phyloP scores from a whole-genome alignment of 2,888 invertebrate species.

The Dexiosoma caninum region DNA sequence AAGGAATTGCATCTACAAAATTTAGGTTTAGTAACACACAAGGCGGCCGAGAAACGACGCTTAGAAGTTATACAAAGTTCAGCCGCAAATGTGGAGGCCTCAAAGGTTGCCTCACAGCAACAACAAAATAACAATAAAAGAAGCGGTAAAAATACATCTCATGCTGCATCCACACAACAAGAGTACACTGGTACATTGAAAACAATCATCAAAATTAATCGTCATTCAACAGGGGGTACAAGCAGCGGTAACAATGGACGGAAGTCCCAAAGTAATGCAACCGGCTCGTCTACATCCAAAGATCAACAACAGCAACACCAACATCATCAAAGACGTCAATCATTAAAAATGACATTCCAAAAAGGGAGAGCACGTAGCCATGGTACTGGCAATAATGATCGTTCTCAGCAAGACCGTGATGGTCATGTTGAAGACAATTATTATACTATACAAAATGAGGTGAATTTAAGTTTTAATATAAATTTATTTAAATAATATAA shows the following conservation, averaged over 20 bases:
- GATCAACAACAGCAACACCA: slow-evolving; percentile 51
- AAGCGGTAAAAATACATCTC: slow-evolving; percentile 65
- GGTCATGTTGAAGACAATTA: slow-evolving; percentile 78
- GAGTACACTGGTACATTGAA: slow-evolving; percentile 89
- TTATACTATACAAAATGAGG: slow-evolving; percentile 86
- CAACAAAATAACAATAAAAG: slow-evolving; percentile 67
- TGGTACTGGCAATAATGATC: slow-evolving; percentile 75
- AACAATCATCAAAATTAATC: slow-evolving; percentile 88
- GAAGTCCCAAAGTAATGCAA: slow-evolving; percentile 48
- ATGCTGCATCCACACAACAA: slow-evolving; percentile 66
- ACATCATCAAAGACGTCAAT: slow-evolving; percentile 79
- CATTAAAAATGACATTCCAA: slow-evolving; percentile 88
- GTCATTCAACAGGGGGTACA: slow-evolving; percentile 70
- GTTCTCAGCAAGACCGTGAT: slow-evolving; percentile 70
- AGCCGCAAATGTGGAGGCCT: slow-evolving; percentile 65
- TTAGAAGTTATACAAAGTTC: slow-evolving; percentile 73
- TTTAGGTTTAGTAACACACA: slow-evolving; percentile 85
- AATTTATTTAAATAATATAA: too few species aligned
- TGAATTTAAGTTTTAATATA: slow-evolving; percentile 72
- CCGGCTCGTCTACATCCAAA: slow-evolving; percentile 42
- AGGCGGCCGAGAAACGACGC: slow-evolving; percentile 83
- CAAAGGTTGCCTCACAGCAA: slow-evolving; percentile 56
- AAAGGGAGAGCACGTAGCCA: slow-evolving; percentile 82
- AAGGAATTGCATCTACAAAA: slow-evolving; percentile 87
- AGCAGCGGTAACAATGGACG: slow-evolving; percentile 65